These are phyloP conservation scores for Sandelia bainsii DNA, from an alignment of 2,797 vertebrate species.

Conservation along the genomic window DNA sequence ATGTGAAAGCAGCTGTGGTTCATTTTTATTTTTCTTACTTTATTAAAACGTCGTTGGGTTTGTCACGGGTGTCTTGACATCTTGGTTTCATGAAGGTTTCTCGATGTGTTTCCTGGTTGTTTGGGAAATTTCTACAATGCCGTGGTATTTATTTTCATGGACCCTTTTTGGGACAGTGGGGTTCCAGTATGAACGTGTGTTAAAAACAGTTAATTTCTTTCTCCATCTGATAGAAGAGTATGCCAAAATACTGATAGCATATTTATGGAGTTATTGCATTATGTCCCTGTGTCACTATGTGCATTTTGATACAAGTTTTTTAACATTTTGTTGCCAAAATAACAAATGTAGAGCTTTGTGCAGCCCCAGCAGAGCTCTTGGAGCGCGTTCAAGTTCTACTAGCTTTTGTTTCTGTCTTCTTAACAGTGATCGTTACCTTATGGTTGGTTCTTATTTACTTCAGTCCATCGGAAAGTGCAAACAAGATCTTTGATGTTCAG, in stretches of 20 bases:
- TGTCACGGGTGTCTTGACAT: background rate
- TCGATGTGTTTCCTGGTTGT: background rate
- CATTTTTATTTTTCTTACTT: background rate
- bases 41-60: background rate
- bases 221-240: too few relatives aligned
- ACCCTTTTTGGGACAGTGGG: background rate
- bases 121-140: background rate
- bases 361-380: background rate
- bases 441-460: background rate
- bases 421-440: background rate
- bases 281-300: too few relatives aligned
- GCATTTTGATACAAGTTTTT: background rate
- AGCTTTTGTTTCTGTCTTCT: background rate
- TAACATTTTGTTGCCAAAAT: background rate
- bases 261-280: too few relatives aligned
- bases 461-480: conserved; percentile 15
- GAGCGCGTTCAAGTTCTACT: too few relatives aligned
- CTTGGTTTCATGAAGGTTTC: background rate
- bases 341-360: background rate
- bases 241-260: too few relatives aligned
- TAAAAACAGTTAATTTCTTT: too few relatives aligned
- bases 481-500: conserved; percentile 54
- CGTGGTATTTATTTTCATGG: background rate
- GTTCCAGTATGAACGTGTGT: too few relatives aligned
- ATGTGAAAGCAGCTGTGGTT: background rate